Evolutionary conservation across 2,888 invertebrate genomes (phyloP).

Genomic region (Heteropelma amictum): DNA sequence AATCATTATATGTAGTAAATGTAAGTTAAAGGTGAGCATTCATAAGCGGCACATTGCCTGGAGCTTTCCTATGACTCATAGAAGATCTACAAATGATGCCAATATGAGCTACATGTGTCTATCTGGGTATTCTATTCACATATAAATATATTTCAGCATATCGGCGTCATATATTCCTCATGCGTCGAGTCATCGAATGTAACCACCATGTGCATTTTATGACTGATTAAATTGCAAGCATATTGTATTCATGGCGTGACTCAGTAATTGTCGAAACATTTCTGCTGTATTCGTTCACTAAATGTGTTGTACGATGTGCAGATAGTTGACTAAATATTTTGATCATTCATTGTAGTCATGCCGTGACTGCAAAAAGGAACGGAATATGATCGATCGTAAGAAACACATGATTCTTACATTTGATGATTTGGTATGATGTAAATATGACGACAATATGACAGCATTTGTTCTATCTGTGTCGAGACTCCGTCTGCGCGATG

Average conservation of each 20-base stretch:
- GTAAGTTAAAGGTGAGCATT: no score
- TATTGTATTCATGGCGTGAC: background rate
- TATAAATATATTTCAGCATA: background rate
- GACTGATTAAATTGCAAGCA: background rate
- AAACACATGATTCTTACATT: background rate
- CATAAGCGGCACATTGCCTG: no score
- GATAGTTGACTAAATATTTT: background rate
- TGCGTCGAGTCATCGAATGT: background rate
- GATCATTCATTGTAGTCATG: background rate
- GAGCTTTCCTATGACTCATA: no score
- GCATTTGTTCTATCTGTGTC: background rate
- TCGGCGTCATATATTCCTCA: background rate
- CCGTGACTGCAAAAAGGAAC: background rate
- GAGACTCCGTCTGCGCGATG: no score
- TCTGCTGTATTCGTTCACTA: background rate
- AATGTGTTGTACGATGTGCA: background rate
- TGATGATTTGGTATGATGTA: background rate
- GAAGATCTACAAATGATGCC: no score
- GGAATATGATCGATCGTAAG: background rate
- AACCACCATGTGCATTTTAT: background rate
- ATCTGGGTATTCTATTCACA: background rate
- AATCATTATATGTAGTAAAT: no score
- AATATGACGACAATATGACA: background rate
- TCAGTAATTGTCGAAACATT: background rate
- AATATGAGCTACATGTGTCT: no score